Base-by-base conservation (phyloP, 2,888 invertebrate species). In the Eucriotettix oculatus region DNA sequence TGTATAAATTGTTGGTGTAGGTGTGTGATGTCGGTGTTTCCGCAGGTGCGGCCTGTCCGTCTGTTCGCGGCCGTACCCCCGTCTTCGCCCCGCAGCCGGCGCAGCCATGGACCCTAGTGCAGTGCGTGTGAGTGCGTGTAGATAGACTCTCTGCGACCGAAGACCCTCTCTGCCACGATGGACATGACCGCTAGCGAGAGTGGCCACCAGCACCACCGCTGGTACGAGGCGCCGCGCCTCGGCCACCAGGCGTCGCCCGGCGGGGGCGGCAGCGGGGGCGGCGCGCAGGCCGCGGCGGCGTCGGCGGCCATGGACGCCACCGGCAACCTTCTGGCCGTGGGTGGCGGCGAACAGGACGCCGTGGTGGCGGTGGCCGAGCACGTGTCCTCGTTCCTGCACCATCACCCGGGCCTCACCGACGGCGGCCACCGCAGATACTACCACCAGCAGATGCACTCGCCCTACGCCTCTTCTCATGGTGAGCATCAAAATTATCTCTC, bases 391-490 rank as follows among this genome's bases (percentile, higher is more conserved):
- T 48, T 48, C 48, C 69, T 69, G 68, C 69, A 74, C 76, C 80
- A 74, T 77, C 80, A 76, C 74, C 79, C 73, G 69, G 77, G 75
- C 42, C 9, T 56, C 73, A 74, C 74, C 65, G 78, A 75, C 74
- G 76, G 76, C 74, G 77, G 77, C 75, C 72, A 74, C 75, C 73
- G 70, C 75, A 73, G 78, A 62, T 78, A 78, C 73, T 79, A 79
- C 74, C 78, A 79, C 68, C 78, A 78, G 70, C 78, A 78, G 68
- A 78, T 79, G 77, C 79, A 79, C 71, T 75, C 75, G 67, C 77
- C 78, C 66, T 73, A 75, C 74, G 78, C 73, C 68, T 72, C 76
- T 65, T 77, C 78, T 64, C 78, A 79, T 71, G 75, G 73, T 74
- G 73, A 74, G 74, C 72, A 48, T 9, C 29, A 2, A 29, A 29